Conservation (phyloP, 2,113 vertebrate species). For the Rhagologus leucostigma region DNA sequence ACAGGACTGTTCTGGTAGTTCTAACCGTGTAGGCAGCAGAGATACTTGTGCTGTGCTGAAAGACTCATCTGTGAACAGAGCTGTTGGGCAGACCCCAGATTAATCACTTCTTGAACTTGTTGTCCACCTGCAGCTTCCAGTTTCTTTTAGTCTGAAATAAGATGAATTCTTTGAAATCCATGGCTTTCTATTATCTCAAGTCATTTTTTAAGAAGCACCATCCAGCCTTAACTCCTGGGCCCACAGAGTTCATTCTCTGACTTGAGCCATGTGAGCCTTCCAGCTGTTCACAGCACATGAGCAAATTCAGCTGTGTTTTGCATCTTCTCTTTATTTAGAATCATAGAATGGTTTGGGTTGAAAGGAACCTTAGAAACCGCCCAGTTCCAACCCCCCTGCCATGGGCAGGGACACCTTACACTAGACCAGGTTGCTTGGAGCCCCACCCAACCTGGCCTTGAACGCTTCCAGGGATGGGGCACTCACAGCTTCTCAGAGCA, state of each 20-base stretch:
- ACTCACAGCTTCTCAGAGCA: not conserved
- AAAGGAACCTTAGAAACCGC: not conserved
- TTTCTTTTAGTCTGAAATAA: not conserved
- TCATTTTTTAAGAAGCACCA: not conserved
- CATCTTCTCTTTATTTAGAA: not conserved
- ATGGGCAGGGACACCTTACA: not conserved
- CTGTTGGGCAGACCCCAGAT: not conserved
- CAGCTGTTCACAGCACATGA: not conserved
- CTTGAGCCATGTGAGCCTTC: fast-evolving
- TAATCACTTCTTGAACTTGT: not conserved
- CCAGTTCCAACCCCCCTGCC: not conserved
- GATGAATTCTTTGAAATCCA: not conserved
- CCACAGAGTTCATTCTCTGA: not conserved
- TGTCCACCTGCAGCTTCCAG: not conserved
- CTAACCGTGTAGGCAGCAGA: not conserved
- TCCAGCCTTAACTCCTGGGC: not conserved
- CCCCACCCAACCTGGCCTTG: not conserved
- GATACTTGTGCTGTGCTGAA: not conserved
- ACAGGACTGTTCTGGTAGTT: not conserved
- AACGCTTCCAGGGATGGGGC: not conserved
- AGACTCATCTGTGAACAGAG: not conserved
- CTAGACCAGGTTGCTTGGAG: not conserved
- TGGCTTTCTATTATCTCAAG: not conserved
- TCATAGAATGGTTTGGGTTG: not conserved
- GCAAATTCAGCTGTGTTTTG: not conserved